Evolutionary conservation across 2,888 invertebrate genomes (phyloP).

Genomic region (Nomada hirtipes): DNA sequence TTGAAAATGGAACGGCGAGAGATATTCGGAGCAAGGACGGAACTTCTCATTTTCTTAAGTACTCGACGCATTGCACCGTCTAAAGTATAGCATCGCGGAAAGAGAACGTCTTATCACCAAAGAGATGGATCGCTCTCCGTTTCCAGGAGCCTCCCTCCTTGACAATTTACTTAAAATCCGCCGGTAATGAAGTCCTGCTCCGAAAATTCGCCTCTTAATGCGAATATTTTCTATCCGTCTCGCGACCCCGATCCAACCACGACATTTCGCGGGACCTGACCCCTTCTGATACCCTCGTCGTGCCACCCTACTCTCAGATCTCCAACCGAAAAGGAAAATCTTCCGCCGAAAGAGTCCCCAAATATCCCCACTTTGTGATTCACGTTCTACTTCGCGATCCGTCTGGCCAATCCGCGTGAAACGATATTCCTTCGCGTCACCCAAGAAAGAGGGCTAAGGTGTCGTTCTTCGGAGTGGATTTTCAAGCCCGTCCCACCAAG

Average conservation of each 20-base stretch:
- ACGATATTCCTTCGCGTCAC: conserved; percentile 29
- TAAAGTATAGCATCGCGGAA: conserved; percentile 27
- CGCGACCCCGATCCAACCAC: background rate
- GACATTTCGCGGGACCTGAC: conserved; percentile 46
- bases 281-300: conserved; percentile 25
- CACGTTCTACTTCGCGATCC: conserved; percentile 3
- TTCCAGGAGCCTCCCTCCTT: background rate
- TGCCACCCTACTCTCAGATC: conserved; percentile 15
- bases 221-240: conserved; percentile 38
- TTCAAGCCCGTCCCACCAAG: background rate
- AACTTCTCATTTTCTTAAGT: conserved; percentile 71
- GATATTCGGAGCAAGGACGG: conserved; percentile 38
- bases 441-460: background rate
- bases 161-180: conserved; percentile 44
- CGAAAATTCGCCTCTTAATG: conserved; percentile 63
- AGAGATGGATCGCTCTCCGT: conserved; percentile 11
- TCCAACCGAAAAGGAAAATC: conserved; percentile 23
- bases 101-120: conserved; percentile 9
- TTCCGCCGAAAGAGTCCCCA: conserved; percentile 6
- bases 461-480: background rate
- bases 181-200: conserved; percentile 38
- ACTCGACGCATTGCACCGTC: conserved; percentile 50
- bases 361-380: conserved; percentile 47
- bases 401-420: conserved; percentile 32
- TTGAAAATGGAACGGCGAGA: conserved; percentile 35